These are phyloP conservation scores for Spatulosminthurus flaviceps DNA, from an alignment of 2,888 invertebrate species.

Conservation along the genomic window DNA sequence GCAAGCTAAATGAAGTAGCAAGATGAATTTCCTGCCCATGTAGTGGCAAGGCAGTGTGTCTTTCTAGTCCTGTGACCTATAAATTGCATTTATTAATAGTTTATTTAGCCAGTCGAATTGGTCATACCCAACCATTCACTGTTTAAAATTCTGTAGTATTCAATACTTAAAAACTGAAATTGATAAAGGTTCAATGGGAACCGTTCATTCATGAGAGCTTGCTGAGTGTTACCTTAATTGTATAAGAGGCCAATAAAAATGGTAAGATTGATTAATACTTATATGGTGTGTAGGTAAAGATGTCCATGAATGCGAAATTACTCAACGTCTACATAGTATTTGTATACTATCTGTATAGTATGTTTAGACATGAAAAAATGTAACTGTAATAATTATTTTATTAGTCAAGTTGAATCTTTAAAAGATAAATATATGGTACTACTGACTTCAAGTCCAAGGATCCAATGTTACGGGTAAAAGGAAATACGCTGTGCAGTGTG, in stretches of 20 bases:
- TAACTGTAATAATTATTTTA: background rate
- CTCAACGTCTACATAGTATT: too few species aligned
- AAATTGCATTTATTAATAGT: background rate
- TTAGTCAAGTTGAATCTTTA: constrained; percentile 1
- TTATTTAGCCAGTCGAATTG: background rate
- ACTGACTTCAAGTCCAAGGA: constrained; percentile 1
- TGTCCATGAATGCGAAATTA: too few species aligned
- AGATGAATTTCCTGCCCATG: background rate
- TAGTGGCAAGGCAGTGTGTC: constrained; percentile 15
- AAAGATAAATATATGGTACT: background rate
- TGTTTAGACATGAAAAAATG: too few species aligned
- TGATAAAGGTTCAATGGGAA: background rate
- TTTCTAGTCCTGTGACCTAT: constrained; percentile 10
- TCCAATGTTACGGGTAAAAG: background rate
- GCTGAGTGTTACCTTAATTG: background rate
- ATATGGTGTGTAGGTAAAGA: too few species aligned
- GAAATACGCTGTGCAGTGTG: background rate
- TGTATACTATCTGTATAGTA: too few species aligned
- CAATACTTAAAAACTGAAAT: background rate
- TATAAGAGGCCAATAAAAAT: too few species aligned
- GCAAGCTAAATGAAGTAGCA: background rate
- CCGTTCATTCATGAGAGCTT: background rate
- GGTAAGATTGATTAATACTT: too few species aligned
- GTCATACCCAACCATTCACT: background rate
- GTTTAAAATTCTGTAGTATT: background rate